These are phyloP conservation scores for Subanguina moxae DNA, from an alignment of 1,140 invertebrate genomes.

Conservation along the genomic window DNA sequence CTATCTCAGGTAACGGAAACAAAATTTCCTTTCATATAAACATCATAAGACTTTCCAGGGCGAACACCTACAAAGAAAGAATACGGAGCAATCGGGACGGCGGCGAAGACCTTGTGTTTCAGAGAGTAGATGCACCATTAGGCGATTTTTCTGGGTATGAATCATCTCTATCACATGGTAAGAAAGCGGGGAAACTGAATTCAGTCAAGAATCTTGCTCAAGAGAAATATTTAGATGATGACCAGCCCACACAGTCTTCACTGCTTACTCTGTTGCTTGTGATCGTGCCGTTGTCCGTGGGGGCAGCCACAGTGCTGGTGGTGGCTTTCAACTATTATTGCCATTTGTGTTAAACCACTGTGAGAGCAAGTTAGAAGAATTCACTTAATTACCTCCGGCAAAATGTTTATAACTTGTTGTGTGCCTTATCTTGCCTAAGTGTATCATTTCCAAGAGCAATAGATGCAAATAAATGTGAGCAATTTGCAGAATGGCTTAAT, in stretches of 20 bases:
- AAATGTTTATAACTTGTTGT: not conserved
- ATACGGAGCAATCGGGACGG: constrained; percentile 2
- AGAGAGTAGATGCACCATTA: constrained; percentile 22
- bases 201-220: too few species aligned
- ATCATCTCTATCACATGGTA: constrained; percentile 1
- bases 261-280: constrained; percentile 43
- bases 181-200: not conserved
- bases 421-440: not conserved
- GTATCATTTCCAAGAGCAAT: not conserved
- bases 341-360: constrained; percentile 39
- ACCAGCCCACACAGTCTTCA: constrained; percentile 23
- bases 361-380: not conserved
- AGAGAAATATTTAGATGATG: constrained; percentile 17
- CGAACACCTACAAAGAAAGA: constrained; percentile 6
- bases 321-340: constrained; percentile 51
- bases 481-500: too few species aligned
- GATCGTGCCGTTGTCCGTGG: constrained; percentile 46
- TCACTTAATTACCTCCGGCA: not conserved
- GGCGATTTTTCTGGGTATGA: constrained; percentile 23
- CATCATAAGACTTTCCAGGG: constrained; percentile 21
- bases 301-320: constrained; percentile 42
- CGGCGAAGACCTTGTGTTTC: constrained; percentile 25
- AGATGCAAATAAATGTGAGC: not conserved
- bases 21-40: constrained; percentile 6
- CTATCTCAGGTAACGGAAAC: not conserved